Evolutionary conservation across 2,888 invertebrate species (phyloP), one percentile per base, ranked within the genome.

Genomic region (Thalpophila matura): DNA sequence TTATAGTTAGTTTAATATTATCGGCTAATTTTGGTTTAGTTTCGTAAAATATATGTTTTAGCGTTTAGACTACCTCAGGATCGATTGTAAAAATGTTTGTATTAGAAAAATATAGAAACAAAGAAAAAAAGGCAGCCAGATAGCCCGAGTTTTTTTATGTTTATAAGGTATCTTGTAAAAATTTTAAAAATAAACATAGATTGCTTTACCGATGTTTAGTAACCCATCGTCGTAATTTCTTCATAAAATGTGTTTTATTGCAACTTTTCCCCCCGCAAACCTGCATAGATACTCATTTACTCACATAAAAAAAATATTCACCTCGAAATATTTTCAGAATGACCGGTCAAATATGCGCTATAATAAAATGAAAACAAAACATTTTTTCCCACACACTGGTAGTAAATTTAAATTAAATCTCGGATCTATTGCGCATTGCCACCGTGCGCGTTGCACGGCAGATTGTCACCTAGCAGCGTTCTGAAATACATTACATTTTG

Each of bases 361-460:
- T 61, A 77, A 64, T 63, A 66, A 77, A 53, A 64, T 56, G 49
- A 70, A 76, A 78, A 77, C 76, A 71, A 77, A 76, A 76, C 70
- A 67, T 62, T 71, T 63, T 58, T 74, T 29, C 57, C 56, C 64
- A 69, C 71, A 35, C 59, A 37, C 14, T 22, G 22, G 49, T 45
- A 22, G 47, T 71, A 64, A 71, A 67, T 79, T 54, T 53, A 73
- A 53, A 70, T 70, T 1, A 60, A 66, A 68, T 69, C 54, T 66
- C 7, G 9, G 37, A 56, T 69, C 49, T 69, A 58, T 42, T 64
- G 31, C 57, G 53, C 58, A 43, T 42, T 26, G 26, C 31, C 31
- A 18, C 38, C 4, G 35, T n/a, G n/a, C n/a, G n/a, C n/a, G n/a
- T 27, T 71, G 65, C 60, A 59, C 35, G 45, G 40, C 27, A 50